phyloP scores from a whole-genome alignment of 1,140 invertebrate species.

The Macrobrachium rosenbergii region DNA sequence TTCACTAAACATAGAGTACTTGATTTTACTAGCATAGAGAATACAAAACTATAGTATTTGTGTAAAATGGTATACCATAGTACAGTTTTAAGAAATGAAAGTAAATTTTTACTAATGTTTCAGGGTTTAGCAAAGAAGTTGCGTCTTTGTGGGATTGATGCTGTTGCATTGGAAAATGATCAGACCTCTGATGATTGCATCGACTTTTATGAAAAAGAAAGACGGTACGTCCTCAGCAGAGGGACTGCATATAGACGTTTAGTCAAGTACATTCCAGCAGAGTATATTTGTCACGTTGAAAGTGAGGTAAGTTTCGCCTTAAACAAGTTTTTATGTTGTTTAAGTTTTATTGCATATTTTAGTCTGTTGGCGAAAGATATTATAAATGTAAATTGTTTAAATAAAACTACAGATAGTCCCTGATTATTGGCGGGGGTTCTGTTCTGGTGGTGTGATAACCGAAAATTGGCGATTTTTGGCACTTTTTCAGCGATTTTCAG shows the following conservation, averaged over 20 bases:
- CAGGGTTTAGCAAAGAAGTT: conserved; percentile 51
- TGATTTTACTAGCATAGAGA: too few relatives aligned
- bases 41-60: too few relatives aligned
- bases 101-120: background rate
- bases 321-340: background rate
- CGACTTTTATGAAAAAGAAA: conserved; percentile 35
- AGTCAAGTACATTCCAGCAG: conserved; percentile 22
- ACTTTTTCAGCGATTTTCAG: too few relatives aligned
- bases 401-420: too few relatives aligned
- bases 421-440: too few relatives aligned
- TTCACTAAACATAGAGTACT: too few relatives aligned
- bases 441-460: too few relatives aligned
- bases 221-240: conserved; percentile 31
- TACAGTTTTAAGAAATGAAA: background rate
- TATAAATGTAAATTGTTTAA: too few relatives aligned
- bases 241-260: conserved; percentile 30
- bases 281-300: conserved; percentile 31
- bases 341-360: background rate
- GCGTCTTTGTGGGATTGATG: conserved; percentile 44
- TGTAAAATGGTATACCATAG: background rate
- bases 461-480: too few relatives aligned
- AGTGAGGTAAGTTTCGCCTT: conserved; percentile 34
- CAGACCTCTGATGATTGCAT: conserved; percentile 40
- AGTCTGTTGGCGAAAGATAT: background rate
- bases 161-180: conserved; percentile 35